These are phyloP conservation scores for Apomyelois bistriatella DNA, from an alignment of 2,888 invertebrate genomes.

Conservation along the genomic window DNA sequence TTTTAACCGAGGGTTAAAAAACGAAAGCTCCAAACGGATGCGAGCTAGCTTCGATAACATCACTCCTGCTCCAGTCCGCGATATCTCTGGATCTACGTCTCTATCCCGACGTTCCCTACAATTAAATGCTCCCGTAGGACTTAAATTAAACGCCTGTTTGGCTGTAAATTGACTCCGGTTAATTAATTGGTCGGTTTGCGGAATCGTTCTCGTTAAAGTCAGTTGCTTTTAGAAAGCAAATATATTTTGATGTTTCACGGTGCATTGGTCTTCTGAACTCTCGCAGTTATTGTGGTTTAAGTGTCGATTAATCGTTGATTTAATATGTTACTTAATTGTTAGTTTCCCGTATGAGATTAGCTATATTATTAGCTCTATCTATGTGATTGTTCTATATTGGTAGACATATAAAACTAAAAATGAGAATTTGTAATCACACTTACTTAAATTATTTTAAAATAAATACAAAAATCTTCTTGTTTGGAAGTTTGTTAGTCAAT, in stretches of 20 bases:
- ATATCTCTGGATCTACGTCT: slow-evolving; percentile 8
- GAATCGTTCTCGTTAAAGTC: slow-evolving; percentile 4
- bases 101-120: neutral
- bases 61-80: neutral
- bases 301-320: neutral
- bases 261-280: neutral
- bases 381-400: too few relatives aligned
- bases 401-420: too few relatives aligned
- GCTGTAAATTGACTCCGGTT: slow-evolving; percentile 7
- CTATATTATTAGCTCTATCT: too few relatives aligned
- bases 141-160: slow-evolving; percentile 9
- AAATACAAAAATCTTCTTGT: too few relatives aligned
- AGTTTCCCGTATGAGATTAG: too few relatives aligned
- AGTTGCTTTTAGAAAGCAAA: neutral
- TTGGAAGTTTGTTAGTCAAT: too few relatives aligned
- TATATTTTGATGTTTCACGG: neutral
- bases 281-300: neutral
- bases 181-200: slow-evolving; percentile 3
- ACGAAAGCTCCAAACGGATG: neutral
- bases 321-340: too few relatives aligned
- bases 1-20: neutral
- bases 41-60: neutral
- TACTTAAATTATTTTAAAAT: too few relatives aligned
- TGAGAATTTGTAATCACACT: too few relatives aligned
- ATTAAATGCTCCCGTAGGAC: slow-evolving; percentile 3